Evolutionary conservation across 2,797 vertebrate genomes (phyloP).

Genomic region (Linurgus olivaceus): DNA sequence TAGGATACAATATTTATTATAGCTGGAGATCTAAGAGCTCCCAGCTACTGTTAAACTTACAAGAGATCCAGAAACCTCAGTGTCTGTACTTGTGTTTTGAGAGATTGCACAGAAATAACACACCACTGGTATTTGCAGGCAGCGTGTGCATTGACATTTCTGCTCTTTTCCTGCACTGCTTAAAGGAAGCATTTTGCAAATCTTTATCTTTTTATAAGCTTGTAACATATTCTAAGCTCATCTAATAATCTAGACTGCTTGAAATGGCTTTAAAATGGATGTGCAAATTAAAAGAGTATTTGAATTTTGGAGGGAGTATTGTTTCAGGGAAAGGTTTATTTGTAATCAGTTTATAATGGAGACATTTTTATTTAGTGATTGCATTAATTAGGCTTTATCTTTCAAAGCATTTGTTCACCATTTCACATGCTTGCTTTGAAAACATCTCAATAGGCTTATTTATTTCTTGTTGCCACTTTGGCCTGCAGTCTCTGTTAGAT

Average conservation of each 20-base stretch:
- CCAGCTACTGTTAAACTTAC: conserved; percentile 64
- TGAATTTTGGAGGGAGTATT: not conserved
- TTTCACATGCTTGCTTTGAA: not conserved
- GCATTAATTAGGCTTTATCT: not conserved
- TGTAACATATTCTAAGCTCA: not conserved
- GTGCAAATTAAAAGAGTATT: not conserved
- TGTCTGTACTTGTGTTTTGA: conserved; percentile 50
- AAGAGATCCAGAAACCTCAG: conserved; percentile 61
- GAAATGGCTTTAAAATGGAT: not conserved
- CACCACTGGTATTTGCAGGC: not conserved
- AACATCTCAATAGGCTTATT: not conserved
- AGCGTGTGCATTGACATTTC: not conserved
- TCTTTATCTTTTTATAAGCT: not conserved
- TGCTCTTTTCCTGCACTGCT: not conserved
- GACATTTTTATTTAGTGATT: not conserved
- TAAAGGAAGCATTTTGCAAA: not conserved
- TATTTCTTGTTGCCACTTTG: not conserved
- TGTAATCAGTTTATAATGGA: not conserved
- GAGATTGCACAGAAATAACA: conserved; percentile 49
- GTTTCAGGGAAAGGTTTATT: not conserved
- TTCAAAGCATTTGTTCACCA: not conserved
- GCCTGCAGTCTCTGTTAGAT: not conserved
- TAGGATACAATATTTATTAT: conserved; percentile 77
- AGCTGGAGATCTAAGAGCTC: conserved; percentile 73
- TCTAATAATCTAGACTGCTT: not conserved